phyloP scores from a whole-genome alignment of 2,888 invertebrate species.

The Troides oblongomaculatus region DNA sequence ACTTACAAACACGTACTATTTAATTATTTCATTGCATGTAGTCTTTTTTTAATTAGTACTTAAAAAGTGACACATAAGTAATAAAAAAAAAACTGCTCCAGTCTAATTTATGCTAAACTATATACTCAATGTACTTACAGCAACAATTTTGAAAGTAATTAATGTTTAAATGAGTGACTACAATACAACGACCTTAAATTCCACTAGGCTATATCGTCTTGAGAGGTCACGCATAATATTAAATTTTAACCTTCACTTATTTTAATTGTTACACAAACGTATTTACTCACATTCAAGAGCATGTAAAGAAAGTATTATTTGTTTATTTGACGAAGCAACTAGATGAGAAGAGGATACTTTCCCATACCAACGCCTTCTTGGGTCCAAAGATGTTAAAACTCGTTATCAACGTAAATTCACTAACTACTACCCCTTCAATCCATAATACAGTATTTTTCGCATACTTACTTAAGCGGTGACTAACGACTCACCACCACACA shows the following conservation, averaged over 20 bases:
- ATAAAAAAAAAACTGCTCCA: conserved; percentile 5
- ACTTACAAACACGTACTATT: background rate
- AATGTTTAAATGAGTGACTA: conserved; percentile 28
- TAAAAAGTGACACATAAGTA: background rate
- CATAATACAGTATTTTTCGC: too few relatives aligned
- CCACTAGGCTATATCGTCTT: conserved; percentile 28
- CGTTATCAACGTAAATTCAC: too few relatives aligned
- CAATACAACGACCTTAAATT: conserved; percentile 29
- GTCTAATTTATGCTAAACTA: conserved; percentile 8
- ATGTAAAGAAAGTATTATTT: background rate
- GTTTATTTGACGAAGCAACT: too few relatives aligned
- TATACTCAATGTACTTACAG: conserved; percentile 3
- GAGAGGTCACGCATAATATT: conserved; percentile 28
- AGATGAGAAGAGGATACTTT: too few relatives aligned
- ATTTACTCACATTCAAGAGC: conserved; percentile 1
- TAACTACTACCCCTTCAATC: too few relatives aligned
- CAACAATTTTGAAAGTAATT: conserved; percentile 27
- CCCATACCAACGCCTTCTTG: too few relatives aligned
- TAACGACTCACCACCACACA: too few relatives aligned
- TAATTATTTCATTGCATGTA: background rate
- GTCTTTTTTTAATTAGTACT: background rate
- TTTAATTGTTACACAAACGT: conserved; percentile 12
- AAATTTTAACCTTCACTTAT: conserved; percentile 26
- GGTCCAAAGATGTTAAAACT: too few relatives aligned
- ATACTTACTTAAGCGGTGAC: too few relatives aligned